Percentiles rank a stretch among this genome's conserved stretches.
phyloP scores from a whole-genome alignment of 1,140 invertebrate species.

The Drosophila takahashii region DNA sequence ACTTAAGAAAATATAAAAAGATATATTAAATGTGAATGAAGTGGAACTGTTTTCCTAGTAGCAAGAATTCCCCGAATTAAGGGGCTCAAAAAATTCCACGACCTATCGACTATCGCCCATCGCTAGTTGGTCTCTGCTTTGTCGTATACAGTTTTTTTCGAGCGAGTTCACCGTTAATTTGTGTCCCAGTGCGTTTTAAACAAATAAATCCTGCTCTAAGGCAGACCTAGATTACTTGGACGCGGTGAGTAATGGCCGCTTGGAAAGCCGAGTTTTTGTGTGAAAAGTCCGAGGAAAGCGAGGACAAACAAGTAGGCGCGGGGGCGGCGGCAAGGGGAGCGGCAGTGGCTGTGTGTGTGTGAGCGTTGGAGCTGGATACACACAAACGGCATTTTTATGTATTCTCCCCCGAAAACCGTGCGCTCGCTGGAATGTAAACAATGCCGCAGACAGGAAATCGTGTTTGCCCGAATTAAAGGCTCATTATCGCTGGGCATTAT shows the following conservation, averaged over 20 bases:
- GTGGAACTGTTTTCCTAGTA: no score
- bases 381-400: constrained; percentile 51
- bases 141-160: constrained; percentile 32
- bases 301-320: constrained; percentile 14
- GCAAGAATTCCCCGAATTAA: neutral
- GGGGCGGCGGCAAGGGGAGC: constrained; percentile 14
- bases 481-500: constrained; percentile 7
- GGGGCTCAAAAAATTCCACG: neutral
- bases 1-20: no score
- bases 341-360: constrained; percentile 8
- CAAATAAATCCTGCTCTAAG: constrained; percentile 63
- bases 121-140: constrained; percentile 9
- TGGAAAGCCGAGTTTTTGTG: neutral
- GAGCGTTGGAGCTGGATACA: constrained; percentile 41
- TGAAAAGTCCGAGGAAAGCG: constrained; percentile 8
- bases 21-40: no score
- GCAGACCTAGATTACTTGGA: constrained; percentile 55
- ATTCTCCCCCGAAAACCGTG: constrained; percentile 25
- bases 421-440: constrained; percentile 31
- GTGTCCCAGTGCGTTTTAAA: constrained; percentile 43
- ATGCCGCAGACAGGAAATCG: constrained; percentile 27
- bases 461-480: constrained; percentile 20
- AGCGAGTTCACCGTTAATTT: constrained; percentile 24
- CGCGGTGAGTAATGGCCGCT: constrained; percentile 54
- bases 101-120: neutral